Base-by-base conservation (phyloP, 2,888 invertebrate species). In the Drosophila incognita region DNA sequence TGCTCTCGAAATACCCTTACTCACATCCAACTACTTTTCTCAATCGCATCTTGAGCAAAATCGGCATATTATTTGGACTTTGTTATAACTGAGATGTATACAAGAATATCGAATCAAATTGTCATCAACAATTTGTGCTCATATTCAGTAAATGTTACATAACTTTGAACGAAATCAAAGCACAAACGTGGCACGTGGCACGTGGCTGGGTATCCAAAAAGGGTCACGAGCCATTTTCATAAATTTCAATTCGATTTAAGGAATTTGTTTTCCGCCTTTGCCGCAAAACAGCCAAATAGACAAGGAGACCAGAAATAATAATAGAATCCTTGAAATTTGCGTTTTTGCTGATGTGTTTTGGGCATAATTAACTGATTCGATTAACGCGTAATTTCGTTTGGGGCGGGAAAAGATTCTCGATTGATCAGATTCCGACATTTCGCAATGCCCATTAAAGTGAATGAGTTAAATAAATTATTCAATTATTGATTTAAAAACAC, bases 321-420 rank as follows among this genome's bases (percentile, higher is more conserved):
- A 57, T 7, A 33, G 24, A 33, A 51, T 6, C 15, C 46, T 10
- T 10, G 0, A 31, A 58, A 40, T 54, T 2, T 58, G 11, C 2
- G 27, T 6, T 21, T 40, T 35, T 40, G 29, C 27, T 33, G 6
- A 15, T 65, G 29, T 18, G 21, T 24, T 27, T 67, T 46, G 29
- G 46, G 4, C 29, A 27, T 58, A 54, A 71, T 72, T 67, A 46
- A 76, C 76, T 72, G 62, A 69, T 76, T 76, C 75, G 71, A 78
- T 78, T 80, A 66, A 31, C 76, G 63, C 62, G 31, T 56, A 59
- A 76, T 76, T 71, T 62, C 21, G 29, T 57, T 71, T 71, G 67
- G 68, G 82, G 53, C 63, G 29, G 69, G 67, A 69, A 72, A 79
- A 71, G 71, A 65, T 71, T 81, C 69, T 48, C 61, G 59, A 69